A percentile compares a stretch with the other conserved stretches of the same genome.
These are phyloP conservation scores for Euschistus heros DNA, from an alignment of 1,140 invertebrate genomes.

Conservation along the genomic window DNA sequence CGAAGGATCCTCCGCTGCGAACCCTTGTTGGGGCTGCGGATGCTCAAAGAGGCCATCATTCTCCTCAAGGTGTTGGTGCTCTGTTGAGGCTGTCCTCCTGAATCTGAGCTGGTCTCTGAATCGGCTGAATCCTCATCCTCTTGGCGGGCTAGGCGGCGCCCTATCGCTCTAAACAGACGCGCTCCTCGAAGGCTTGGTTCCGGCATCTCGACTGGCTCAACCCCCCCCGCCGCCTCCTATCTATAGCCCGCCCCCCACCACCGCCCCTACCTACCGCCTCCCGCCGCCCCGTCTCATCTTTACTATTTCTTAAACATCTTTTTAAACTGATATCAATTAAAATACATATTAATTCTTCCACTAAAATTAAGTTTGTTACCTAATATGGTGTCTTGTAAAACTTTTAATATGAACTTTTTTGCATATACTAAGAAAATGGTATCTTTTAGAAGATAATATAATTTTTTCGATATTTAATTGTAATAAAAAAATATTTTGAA, in stretches of 20 bases:
- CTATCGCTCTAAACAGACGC: conserved; percentile 26
- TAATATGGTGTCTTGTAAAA: too few species aligned
- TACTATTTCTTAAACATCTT: too few species aligned
- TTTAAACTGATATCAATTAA: too few species aligned
- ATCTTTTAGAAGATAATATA: too few species aligned
- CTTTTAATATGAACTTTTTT: too few species aligned
- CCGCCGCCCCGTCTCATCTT: background rate
- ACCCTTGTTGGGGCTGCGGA: conserved; percentile 15
- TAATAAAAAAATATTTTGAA: too few species aligned
- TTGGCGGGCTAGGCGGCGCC: conserved; percentile 18
- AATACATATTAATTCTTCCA: too few species aligned
- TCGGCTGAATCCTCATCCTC: conserved; percentile 26
- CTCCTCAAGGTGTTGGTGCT: conserved; percentile 17
- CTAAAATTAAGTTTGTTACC: too few species aligned
- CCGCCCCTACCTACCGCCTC: background rate
- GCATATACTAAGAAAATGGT: too few species aligned
- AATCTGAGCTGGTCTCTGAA: conserved; percentile 21
- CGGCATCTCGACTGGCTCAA: background rate
- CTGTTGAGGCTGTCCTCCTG: background rate
- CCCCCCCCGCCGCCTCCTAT: background rate
- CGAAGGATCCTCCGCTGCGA: conserved; percentile 46
- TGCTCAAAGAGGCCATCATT: conserved; percentile 24
- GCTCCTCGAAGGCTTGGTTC: conserved; percentile 24
- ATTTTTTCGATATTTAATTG: too few species aligned
- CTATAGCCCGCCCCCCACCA: background rate